Base-by-base conservation (phyloP, 2,113 vertebrate species). In the Aix galericulata region DNA sequence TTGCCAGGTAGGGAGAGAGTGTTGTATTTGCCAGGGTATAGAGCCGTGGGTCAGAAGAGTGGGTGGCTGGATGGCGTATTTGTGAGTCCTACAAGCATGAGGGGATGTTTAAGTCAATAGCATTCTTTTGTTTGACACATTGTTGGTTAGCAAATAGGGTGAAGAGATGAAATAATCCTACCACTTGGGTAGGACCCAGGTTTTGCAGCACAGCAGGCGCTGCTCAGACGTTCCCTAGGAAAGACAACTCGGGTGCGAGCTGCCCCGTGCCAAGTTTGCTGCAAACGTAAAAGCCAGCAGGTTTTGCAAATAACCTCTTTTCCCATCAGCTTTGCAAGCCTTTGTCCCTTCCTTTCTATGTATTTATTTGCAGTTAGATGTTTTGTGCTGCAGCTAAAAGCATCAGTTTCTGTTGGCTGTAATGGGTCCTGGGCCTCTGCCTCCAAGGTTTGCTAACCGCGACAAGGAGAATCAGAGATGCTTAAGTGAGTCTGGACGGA, bases 311-410 rank as follows among this genome's bases (percentile, higher is more conserved):
- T n/a, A 76, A 23, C n/a, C 13, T 73, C 20, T 52, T 89, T 96
- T 55, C 29, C 3, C 4, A 82, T 23, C 42, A 20, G n/a, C 78
- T 94, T 96, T 90, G 58, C 27, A 89, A 3, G 6, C 25, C 59
- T 88, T 91, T 68, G 11, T 88, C 66, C 53, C 71, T 34, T 73
- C 69, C 6, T 44, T 80, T 69, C n/a, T 84, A 0, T 64, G 31
- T 74, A 62, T 93, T 86, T 87, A 21, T 89, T 59, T 91, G 15
- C 68, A 60, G 76, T 81, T 90, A 85, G 62, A 34, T 91, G 50
- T 52, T 76, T 40, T 50, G 21, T 36, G 56, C 34, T 7, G 2
- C 48, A 60, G 21, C 50, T 81, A 36, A 86, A 79, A 75, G 34
- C 34, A 31, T 52, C 89, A 62, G 26, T n/a, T 76, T 38, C 42